Percentiles rank a stretch among this genome's conserved stretches.
phyloP scores from a whole-genome alignment of 2,888 invertebrate species.

The Drosophila flavopinicola region DNA sequence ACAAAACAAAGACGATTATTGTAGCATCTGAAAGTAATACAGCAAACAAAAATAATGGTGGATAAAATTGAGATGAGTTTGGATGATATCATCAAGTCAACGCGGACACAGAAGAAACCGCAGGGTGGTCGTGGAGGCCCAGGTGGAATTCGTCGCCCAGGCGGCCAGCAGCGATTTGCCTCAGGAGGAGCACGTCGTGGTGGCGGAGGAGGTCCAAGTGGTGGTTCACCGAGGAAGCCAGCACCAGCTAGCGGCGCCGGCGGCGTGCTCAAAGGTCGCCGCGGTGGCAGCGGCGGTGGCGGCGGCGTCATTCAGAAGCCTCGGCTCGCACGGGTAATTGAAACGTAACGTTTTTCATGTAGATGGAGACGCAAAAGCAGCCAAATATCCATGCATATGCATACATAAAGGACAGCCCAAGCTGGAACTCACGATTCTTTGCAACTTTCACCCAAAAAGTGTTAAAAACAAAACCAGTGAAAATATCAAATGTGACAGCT shows the following conservation, averaged over 20 bases:
- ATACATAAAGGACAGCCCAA: slow-evolving; percentile 45
- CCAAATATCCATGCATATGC: slow-evolving; percentile 59
- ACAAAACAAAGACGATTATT: slow-evolving; percentile 6
- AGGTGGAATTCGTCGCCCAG: slow-evolving; percentile 82
- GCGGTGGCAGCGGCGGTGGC: slow-evolving; percentile 83
- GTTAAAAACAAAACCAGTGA: slow-evolving; percentile 33
- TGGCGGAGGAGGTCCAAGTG: slow-evolving; percentile 83
- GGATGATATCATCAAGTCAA: slow-evolving; percentile 97
- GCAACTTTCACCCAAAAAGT: slow-evolving; percentile 31
- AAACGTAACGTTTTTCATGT: slow-evolving; percentile 67
- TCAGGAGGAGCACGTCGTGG: slow-evolving; percentile 85
- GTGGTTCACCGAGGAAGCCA: slow-evolving; percentile 78
- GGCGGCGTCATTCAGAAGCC: slow-evolving; percentile 87
- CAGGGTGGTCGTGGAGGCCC: slow-evolving; percentile 86
- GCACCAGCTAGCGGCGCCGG: slow-evolving; percentile 79
- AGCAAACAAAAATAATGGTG: slow-evolving; percentile 86
- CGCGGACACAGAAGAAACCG: slow-evolving; percentile 86
- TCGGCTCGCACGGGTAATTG: slow-evolving; percentile 84
- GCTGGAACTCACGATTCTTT: slow-evolving; percentile 42
- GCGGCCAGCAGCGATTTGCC: slow-evolving; percentile 85
- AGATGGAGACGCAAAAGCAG: slow-evolving; percentile 52
- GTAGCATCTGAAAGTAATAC: slow-evolving; percentile 10
- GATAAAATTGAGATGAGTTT: slow-evolving; percentile 98
- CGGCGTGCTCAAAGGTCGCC: slow-evolving; percentile 88
- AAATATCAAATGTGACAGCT: slow-evolving; percentile 37